These are phyloP conservation scores for Scartelaos histophorus DNA, from an alignment of 2,113 vertebrate species.

Conservation along the genomic window DNA sequence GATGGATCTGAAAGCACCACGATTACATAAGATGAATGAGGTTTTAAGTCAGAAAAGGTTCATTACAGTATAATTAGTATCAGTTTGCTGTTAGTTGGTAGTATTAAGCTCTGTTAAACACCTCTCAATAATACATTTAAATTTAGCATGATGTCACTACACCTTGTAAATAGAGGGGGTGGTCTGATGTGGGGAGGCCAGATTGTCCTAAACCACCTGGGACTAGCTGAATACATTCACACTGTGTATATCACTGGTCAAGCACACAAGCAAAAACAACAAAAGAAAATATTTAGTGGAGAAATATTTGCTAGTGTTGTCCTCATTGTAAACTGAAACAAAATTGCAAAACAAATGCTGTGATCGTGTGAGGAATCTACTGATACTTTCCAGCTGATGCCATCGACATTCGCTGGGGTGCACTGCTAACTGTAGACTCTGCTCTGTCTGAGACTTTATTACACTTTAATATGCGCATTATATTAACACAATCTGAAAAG, in stretches of 20 bases:
- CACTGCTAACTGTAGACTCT: too few species aligned
- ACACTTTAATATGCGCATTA: too few species aligned
- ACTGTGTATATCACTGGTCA: slow-evolving; percentile 17
- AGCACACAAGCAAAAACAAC: slow-evolving; percentile 37
- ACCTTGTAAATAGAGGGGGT: background rate
- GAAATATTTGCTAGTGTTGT: background rate
- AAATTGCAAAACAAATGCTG: background rate
- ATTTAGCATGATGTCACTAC: background rate
- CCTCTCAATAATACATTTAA: background rate
- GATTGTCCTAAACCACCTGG: slow-evolving; percentile 34
- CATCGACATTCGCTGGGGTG: too few species aligned
- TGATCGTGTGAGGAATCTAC: background rate
- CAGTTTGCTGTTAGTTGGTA: background rate
- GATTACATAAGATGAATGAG: background rate
- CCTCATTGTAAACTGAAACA: background rate
- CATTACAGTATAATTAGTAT: background rate
- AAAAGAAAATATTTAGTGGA: slow-evolving; percentile 8
- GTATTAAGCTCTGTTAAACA: background rate
- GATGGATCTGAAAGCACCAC: slow-evolving; percentile 83
- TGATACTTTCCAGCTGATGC: too few species aligned
- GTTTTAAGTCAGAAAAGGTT: background rate
- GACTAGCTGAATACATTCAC: slow-evolving; percentile 39
- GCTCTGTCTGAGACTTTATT: too few species aligned
- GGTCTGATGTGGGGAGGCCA: slow-evolving; percentile 26
- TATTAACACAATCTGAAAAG: too few species aligned